Evolutionary conservation across 2,888 invertebrate species (phyloP).

Genomic region (Cerastoderma edule): DNA sequence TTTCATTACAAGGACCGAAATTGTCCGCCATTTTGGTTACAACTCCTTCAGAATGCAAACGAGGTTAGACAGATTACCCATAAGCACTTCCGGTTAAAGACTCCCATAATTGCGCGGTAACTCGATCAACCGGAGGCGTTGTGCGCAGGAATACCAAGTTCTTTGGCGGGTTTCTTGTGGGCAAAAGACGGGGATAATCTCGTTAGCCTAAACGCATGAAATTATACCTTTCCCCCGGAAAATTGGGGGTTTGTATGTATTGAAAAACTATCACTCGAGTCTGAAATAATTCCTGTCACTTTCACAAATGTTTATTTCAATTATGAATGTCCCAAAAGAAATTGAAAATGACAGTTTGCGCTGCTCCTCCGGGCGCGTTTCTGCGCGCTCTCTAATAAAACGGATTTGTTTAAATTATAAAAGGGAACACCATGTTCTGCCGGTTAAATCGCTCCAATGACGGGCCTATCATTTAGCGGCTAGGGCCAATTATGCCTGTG

Average conservation of each 20-base stretch:
- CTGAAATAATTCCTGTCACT: conserved; percentile 59
- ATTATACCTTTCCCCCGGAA: conserved; percentile 45
- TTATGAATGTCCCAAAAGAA: conserved; percentile 40
- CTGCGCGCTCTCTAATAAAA: conserved; percentile 11
- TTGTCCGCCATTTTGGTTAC: conserved; percentile 27
- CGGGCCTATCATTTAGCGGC: conserved; percentile 17
- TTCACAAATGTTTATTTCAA: conserved; percentile 50
- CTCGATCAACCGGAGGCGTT: conserved; percentile 37
- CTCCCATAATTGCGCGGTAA: conserved; percentile 41
- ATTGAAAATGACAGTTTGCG: conserved; percentile 23
- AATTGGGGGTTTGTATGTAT: conserved; percentile 45
- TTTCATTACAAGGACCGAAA: conserved; percentile 29
- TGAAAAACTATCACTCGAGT: conserved; percentile 42
- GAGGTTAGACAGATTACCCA: conserved; percentile 29
- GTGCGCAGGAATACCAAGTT: conserved; percentile 49
- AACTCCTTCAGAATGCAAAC: conserved; percentile 24
- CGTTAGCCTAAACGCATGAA: conserved; percentile 55
- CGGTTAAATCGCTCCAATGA: conserved; percentile 9
- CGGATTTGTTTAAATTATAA: conserved; percentile 26
- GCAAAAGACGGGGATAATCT: conserved; percentile 37
- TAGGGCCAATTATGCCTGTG: conserved; percentile 22
- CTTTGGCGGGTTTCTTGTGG: conserved; percentile 43
- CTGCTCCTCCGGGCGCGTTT: conserved; percentile 8
- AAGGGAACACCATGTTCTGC: conserved; percentile 18
- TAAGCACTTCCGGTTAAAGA: conserved; percentile 28